phyloP scores from a whole-genome alignment of 1,140 invertebrate species.

The Euschistus heros region DNA sequence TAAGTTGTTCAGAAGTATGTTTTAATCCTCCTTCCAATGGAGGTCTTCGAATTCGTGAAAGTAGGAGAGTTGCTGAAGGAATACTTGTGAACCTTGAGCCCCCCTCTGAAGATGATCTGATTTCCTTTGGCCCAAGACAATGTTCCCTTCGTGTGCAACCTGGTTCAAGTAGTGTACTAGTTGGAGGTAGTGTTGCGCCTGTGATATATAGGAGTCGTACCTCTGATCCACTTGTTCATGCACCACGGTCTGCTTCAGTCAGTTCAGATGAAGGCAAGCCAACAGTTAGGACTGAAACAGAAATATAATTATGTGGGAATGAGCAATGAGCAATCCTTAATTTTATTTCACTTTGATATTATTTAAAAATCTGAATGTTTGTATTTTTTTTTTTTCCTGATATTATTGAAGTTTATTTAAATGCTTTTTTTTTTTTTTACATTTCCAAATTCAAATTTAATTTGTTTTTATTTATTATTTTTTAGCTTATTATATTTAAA shows the following conservation, averaged over 20 bases:
- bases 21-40: not conserved
- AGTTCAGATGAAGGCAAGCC: conserved; percentile 6
- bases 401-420: too few relatives aligned
- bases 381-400: too few relatives aligned
- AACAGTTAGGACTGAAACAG: conserved; percentile 20
- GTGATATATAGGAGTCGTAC: conserved; percentile 29
- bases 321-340: not conserved
- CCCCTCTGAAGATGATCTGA: conserved; percentile 18
- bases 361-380: too few relatives aligned
- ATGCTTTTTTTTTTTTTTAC: too few relatives aligned
- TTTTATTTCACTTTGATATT: too few relatives aligned
- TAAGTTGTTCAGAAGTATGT: not conserved
- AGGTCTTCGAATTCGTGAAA: not conserved
- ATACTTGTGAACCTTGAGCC: conserved; percentile 20
- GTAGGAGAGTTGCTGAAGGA: conserved; percentile 16
- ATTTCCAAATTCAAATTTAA: too few relatives aligned
- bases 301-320: conserved; percentile 20
- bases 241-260: conserved; percentile 15
- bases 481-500: too few relatives aligned
- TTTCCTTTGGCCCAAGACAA: conserved; percentile 44
- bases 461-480: too few relatives aligned
- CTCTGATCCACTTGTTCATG: conserved; percentile 13
- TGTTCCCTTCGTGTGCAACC: conserved; percentile 59
- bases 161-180: conserved; percentile 62
- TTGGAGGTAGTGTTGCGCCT: conserved; percentile 51